Percentiles rank a stretch among this genome's conserved stretches.
phyloP scores from a whole-genome alignment of 2,888 invertebrate species.

The Tachina fera region DNA sequence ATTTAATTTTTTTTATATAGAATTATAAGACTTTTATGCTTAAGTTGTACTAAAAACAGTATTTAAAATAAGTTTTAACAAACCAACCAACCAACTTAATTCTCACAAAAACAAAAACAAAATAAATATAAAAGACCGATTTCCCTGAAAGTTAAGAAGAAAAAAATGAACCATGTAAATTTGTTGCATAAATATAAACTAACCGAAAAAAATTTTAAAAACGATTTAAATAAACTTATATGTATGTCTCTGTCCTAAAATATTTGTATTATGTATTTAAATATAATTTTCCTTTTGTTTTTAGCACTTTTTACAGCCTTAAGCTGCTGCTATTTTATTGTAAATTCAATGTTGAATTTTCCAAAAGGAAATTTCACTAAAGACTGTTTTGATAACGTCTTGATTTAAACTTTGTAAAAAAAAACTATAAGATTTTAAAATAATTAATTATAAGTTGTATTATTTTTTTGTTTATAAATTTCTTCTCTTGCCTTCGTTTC shows the following conservation, averaged over 20 bases:
- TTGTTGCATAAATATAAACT: constrained; percentile 43
- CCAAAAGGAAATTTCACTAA: neutral
- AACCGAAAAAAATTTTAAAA: constrained; percentile 40
- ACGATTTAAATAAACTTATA: constrained; percentile 11
- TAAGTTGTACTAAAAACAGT: constrained; percentile 72
- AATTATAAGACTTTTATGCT: constrained; percentile 56
- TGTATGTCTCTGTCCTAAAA: neutral
- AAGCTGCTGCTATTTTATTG: neutral
- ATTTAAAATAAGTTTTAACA: constrained; percentile 68
- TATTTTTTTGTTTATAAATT: constrained; percentile 49
- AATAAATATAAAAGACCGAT: constrained; percentile 22
- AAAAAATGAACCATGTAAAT: constrained; percentile 24
- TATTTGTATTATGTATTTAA: neutral
- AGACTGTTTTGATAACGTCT: constrained; percentile 14
- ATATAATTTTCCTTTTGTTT: neutral
- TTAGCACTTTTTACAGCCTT: neutral
- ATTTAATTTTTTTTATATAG: constrained; percentile 37
- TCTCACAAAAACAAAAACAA: constrained; percentile 10
- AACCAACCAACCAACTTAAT: constrained; percentile 32
- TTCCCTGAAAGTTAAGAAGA: neutral
- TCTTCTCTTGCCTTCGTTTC: constrained; percentile 42
- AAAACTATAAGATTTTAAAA: constrained; percentile 12
- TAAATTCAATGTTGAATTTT: neutral
- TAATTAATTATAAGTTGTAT: constrained; percentile 33
- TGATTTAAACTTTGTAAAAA: constrained; percentile 29